A percentile compares a stretch with the other conserved stretches of the same genome.
Conservation (phyloP, 37 sponge, comb jelly and placozoan species). For the Beroe ovata region DNA sequence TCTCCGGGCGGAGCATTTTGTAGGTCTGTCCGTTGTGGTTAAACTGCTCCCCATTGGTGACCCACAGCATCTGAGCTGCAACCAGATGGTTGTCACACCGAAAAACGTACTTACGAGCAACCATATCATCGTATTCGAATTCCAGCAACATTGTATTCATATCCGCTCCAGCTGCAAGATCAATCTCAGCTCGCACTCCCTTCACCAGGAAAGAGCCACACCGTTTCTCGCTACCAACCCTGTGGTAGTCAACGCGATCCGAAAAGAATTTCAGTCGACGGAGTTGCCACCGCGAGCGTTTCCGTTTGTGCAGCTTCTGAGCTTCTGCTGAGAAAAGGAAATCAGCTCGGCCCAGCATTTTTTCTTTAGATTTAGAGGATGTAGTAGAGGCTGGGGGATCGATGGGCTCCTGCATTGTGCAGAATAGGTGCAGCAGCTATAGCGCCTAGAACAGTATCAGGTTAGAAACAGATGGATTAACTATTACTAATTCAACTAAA, state of each 20-base stretch:
- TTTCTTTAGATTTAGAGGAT: too few species aligned
- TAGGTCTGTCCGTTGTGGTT: constrained; percentile 7
- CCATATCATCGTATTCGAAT: constrained; percentile 5
- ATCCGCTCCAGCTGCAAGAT: too few species aligned
- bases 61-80: background rate
- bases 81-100: background rate
- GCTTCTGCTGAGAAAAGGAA: background rate
- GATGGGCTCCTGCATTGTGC: too few species aligned
- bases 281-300: background rate
- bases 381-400: too few species aligned
- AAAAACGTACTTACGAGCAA: background rate
- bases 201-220: background rate
- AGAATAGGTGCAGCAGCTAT: too few species aligned
- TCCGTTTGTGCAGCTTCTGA: background rate
- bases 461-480: too few species aligned
- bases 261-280: constrained; percentile 3
- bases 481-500: too few species aligned
- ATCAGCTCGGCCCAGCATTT: background rate
- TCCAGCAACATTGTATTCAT: background rate
- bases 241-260: constrained; percentile 24
- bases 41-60: constrained; percentile 15
- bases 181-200: background rate
- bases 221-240: background rate
- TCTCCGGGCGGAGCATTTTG: background rate
- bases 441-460: too few species aligned